phyloP scores from a whole-genome alignment of 2,888 invertebrate species.

The Charanyca ferruginea region DNA sequence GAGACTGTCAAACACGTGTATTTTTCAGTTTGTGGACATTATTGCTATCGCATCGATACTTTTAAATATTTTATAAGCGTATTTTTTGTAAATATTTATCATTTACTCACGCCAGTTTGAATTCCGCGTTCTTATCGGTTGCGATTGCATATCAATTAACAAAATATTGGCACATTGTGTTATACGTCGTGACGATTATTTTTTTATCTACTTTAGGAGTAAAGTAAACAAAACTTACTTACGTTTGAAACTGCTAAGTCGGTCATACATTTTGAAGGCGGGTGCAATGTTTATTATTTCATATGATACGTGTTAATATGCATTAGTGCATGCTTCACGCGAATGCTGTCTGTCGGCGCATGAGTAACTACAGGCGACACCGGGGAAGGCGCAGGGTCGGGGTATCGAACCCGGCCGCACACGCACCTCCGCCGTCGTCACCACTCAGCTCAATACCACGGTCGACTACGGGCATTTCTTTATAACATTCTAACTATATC shows the following conservation, averaged over 20 bases:
- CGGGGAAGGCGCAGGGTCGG: too few relatives aligned
- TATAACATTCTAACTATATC: too few relatives aligned
- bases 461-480: too few relatives aligned
- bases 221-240: conserved; percentile 28
- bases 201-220: conserved; percentile 8
- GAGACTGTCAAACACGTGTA: neutral
- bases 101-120: conserved; percentile 1
- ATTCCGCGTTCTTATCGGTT: conserved; percentile 39
- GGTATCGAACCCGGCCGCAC: too few relatives aligned
- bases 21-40: conserved; percentile 1
- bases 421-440: too few relatives aligned
- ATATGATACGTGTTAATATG: conserved; percentile 5
- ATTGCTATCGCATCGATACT: neutral
- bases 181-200: neutral
- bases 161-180: conserved; percentile 27
- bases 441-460: too few relatives aligned
- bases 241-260: conserved; percentile 26
- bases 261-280: conserved; percentile 36
- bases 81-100: conserved; percentile 11
- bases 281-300: conserved; percentile 44
- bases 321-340: conserved; percentile 13
- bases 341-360: too few relatives aligned
- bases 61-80: neutral
- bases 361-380: too few relatives aligned
- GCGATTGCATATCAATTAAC: conserved; percentile 36